Evolutionary conservation across 2,888 invertebrate genomes (phyloP), one percentile per base, ranked within the genome.

Genomic region (Ophion ventricosus): DNA sequence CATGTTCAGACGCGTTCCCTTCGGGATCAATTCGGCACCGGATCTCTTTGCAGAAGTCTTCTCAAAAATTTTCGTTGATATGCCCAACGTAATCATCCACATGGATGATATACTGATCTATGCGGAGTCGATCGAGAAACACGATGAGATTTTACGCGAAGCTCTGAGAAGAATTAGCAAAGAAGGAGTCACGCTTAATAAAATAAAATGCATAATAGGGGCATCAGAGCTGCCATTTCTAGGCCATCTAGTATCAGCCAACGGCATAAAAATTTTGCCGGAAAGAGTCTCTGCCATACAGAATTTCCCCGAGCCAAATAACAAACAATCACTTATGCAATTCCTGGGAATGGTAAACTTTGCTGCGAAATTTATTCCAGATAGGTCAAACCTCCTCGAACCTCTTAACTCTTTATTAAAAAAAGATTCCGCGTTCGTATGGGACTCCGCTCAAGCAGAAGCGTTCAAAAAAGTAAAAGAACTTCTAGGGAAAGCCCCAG

Each of bases 141-240:
- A 89, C 76, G 82, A 88, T 81, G 67, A 76, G 29, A 85, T 83
- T 26, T 64, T 49, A 49, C 49, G 49, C 49, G 75, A 84, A 72
- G 85, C 88, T 49, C 69, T 88, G 54, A 57, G 43, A 63, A 59
- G n/a, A n/a, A n/a, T n/a, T n/a, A n/a, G n/a, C n/a, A n/a, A n/a
- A n/a, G 81, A 82, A 23, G 85, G 87, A 25, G 83, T 87, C 25
- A 87, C 87, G 1, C 56, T 87, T 40, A 88, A 89, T 78, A 64
- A 75, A 78, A 67, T 83, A 1, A 90, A 91, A 82, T 90, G 89
- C 80, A 54, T 74, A 25, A 88, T 89, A 73, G 84, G 81, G 2
- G 74, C 81, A 7, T 74, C 75, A 56, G 67, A 83, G 69, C 59
- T 90, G 25, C 84, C 82, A 43, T 87, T 88, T 72, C 40, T 90